Conservation (phyloP, 1,140 invertebrate species). For the Panonychus citri region DNA sequence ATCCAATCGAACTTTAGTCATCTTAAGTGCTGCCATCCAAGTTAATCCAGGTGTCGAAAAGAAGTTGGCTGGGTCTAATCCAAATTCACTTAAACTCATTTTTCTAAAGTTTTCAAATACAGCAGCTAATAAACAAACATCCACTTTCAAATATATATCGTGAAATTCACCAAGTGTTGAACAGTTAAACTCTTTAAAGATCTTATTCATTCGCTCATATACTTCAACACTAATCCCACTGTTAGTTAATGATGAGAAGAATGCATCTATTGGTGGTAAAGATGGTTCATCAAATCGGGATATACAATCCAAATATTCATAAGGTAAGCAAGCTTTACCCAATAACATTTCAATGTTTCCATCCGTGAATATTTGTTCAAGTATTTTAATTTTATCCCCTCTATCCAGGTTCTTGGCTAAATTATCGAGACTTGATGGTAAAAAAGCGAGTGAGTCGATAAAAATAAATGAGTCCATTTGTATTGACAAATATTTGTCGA, state of each 20-base stretch:
- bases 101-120: conserved; percentile 23
- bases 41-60: conserved; percentile 16
- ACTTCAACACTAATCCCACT: background rate
- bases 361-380: background rate
- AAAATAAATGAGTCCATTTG: too few species aligned
- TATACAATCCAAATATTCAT: conserved; percentile 14
- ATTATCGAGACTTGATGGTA: too few species aligned
- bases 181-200: conserved; percentile 18
- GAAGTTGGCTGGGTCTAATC: conserved; percentile 18
- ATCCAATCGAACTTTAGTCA: conserved; percentile 16
- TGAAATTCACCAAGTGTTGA: conserved; percentile 22
- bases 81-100: background rate
- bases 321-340: conserved; percentile 2
- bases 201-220: background rate
- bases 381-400: too few species aligned
- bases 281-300: conserved; percentile 11
- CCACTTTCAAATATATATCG: conserved; percentile 23
- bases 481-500: too few species aligned
- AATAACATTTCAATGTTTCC: background rate
- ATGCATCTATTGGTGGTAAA: conserved; percentile 8
- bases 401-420: too few species aligned
- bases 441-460: too few species aligned
- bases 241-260: background rate
- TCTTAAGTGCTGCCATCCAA: conserved; percentile 8
- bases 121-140: conserved; percentile 23